Evolutionary conservation across 2,113 vertebrate genomes (phyloP).

Genomic region (Ardeotis arabs): DNA sequence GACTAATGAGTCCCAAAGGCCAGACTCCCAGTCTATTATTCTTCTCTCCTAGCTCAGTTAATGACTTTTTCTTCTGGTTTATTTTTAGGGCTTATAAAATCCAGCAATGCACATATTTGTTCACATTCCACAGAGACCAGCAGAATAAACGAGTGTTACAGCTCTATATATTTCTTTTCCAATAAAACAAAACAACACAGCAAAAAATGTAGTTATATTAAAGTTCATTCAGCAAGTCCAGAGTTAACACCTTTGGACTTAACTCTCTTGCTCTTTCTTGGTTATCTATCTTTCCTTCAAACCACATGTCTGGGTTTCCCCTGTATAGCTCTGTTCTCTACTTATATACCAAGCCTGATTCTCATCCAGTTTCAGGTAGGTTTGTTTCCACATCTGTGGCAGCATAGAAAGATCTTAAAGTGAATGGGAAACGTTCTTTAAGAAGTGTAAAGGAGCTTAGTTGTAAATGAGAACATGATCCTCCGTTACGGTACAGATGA

Average conservation of each 20-base stretch:
- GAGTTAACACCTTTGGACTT: background rate
- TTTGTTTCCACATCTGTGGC: background rate
- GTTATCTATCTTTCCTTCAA: background rate
- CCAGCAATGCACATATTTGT: background rate
- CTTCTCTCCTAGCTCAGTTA: background rate
- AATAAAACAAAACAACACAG: background rate
- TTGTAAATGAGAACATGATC: background rate
- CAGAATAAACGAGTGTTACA: background rate
- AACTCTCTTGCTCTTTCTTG: background rate
- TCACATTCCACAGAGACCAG: background rate
- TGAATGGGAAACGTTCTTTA: background rate
- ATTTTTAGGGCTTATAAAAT: slow-evolving; percentile 17
- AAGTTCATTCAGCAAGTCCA: background rate
- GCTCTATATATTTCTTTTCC: background rate
- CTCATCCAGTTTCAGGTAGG: background rate
- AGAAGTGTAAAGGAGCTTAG: background rate
- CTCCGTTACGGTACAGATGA: background rate
- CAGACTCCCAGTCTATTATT: background rate
- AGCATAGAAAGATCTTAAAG: background rate
- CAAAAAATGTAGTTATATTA: background rate
- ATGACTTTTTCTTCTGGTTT: background rate
- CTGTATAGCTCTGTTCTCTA: background rate
- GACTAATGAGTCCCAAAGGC: slow-evolving; percentile 48
- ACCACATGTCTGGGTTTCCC: background rate
- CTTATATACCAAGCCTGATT: background rate